Base-by-base conservation (phyloP, 2,113 vertebrate species). In the Phylloscopus trochilus region DNA sequence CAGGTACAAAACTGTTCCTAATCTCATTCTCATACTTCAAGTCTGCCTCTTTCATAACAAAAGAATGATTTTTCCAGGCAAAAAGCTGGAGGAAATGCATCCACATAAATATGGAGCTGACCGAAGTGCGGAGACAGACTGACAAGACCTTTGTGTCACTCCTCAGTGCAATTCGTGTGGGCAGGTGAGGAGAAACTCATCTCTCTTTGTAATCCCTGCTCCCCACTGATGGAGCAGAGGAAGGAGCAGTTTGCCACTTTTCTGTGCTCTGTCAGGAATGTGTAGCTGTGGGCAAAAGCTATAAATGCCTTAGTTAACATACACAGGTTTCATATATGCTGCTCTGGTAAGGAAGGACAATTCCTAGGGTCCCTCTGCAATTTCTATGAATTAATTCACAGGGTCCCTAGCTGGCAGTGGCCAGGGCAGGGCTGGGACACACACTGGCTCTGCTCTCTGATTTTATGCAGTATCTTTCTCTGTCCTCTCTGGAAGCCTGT, bases 51-150 rank as follows among this genome's bases (percentile, higher is more conserved):
- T 69, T 74, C 28, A 73, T 88, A 91, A 83, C 28, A 53, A 86
- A 16, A 56, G 8, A 58, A 80, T 69, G 11, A 46, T 69, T 93
- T 75, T 92, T 4, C 77, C 44, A 99, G 99, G 98, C 98, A 81
- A 98, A 98, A 97, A 99, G 98, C 96, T 99, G 99, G 99, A 97
- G 91, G 74, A 99, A 98, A 67, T 99, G 99, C 91, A 98, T 99
- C 85, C 98, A 99, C 31, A 62, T 99, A 97, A 99, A 98, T 92
- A 98, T 99, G 98, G 99, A 99, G 96, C 96, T 99, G 83, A 99
- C 96, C 3, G 98, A 99, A 84, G 99, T 99, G 72, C 97, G 98
- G 76, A 98, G 99, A 52, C 99, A 99, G 97, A 99, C 98, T 0
- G 99, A 99, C 95, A 98, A 97, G 95, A 88, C 92, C 39, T 99